Conservation (phyloP, 2,113 vertebrate species). For the Carassius gibelio region DNA sequence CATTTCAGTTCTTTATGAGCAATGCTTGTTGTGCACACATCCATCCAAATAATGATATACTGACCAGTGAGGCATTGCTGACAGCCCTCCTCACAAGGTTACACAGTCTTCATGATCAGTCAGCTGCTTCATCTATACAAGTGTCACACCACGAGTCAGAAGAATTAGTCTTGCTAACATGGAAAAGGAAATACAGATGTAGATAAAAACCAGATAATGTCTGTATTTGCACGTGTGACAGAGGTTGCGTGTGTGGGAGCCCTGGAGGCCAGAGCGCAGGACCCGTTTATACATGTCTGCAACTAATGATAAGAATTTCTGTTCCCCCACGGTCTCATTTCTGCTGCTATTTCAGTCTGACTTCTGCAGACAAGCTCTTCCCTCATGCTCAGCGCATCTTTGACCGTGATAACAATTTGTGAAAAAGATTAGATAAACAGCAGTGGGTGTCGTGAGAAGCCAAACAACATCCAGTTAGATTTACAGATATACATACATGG, state of each 20-base stretch:
- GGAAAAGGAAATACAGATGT: not conserved
- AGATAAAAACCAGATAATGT: not conserved
- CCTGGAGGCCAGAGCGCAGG: conserved; percentile 37
- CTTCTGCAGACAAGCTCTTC: conserved; percentile 11
- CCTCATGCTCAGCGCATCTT: conserved; percentile 12
- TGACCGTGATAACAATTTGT: conserved; percentile 25
- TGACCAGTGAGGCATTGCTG: conserved; percentile 80
- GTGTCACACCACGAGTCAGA: not conserved
- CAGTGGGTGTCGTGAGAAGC: conserved; percentile 40
- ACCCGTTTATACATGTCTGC: conserved; percentile 58
- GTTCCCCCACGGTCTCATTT: conserved; percentile 47
- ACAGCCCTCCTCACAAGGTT: conserved; percentile 87
- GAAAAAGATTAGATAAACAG: conserved; percentile 49
- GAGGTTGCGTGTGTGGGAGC: conserved; percentile 21
- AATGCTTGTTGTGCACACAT: not conserved
- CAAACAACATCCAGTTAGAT: conserved; percentile 42
- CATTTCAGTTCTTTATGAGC: not conserved
- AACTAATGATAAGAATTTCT: conserved; percentile 61
- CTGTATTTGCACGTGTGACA: conserved; percentile 14
- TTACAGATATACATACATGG: not conserved
- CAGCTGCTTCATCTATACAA: conserved; percentile 77
- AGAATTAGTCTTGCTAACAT: not conserved
- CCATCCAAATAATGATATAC: conserved; percentile 54
- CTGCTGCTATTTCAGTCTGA: conserved; percentile 49
- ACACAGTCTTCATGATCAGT: conserved; percentile 77